Conservation (phyloP, 1,140 invertebrate genomes). For the Pogonus chalceus region DNA sequence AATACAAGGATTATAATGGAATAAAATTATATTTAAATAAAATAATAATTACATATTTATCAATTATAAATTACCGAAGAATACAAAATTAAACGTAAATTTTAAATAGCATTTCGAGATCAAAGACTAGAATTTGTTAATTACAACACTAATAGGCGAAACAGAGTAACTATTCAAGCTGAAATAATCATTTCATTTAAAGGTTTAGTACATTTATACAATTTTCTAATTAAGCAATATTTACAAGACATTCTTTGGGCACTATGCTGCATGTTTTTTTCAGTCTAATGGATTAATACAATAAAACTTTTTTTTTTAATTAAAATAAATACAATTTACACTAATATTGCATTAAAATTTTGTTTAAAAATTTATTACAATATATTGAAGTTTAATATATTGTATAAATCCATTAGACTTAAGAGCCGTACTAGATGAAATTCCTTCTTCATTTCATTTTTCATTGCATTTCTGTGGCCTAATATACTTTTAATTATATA, state of each 20-base stretch:
- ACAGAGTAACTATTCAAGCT: too few relatives aligned
- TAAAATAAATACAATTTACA: too few relatives aligned
- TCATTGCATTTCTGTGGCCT: background rate
- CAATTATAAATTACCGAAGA: too few relatives aligned
- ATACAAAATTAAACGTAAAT: background rate
- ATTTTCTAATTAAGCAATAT: background rate
- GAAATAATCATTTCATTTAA: background rate
- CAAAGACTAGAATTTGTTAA: constrained; percentile 5
- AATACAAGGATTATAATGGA: background rate
- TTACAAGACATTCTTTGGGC: background rate
- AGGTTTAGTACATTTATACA: background rate
- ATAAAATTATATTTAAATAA: constrained; percentile 3
- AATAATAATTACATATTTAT: background rate
- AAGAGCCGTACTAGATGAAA: too few relatives aligned
- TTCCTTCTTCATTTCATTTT: too few relatives aligned
- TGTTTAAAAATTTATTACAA: background rate
- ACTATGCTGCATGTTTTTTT: background rate
- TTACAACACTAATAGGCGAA: background rate
- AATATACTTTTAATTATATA: background rate
- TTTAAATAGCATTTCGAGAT: constrained; percentile 2
- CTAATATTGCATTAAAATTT: too few relatives aligned
- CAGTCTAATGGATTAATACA: too few relatives aligned
- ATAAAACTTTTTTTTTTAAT: too few relatives aligned
- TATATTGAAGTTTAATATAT: too few relatives aligned
- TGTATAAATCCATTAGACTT: too few relatives aligned